Evolutionary conservation across 1,140 invertebrate genomes (phyloP), one percentile per base, ranked within the genome.

Genomic region (Harlomillsia oculata): DNA sequence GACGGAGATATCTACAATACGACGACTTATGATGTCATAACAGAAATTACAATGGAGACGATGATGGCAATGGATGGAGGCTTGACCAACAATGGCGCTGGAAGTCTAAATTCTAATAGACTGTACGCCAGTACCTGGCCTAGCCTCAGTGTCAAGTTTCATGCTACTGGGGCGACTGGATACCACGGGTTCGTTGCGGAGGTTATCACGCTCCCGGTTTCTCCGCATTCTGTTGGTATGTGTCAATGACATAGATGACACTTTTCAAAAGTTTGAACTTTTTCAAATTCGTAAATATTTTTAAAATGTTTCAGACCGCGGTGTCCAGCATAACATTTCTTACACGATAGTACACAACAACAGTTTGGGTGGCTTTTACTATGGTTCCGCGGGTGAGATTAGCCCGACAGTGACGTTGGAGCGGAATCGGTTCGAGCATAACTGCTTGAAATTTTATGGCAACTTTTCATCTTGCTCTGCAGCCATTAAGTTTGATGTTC

Each of bases 101-200:
- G n/a, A n/a, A n/a, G n/a, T n/a, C n/a, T n/a, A n/a, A 34, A 5
- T 32, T 43, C n/a, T 3, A 87, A 85, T 60, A 81, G 79, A 59
- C 77, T 91, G 28, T 87, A 88, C 59, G 82, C 73, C 67, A 88
- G 84, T 0, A 75, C 75, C 44, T 80, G 81, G 18, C 81, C 87
- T 0, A 89, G 87, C 65, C 74, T 99, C 48, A 94, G 90, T 67
- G 75, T 99, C 2, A 85, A 90, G 69, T 71, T 99, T 11, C 91
- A 96, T 68, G 91, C 93, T 0, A 95, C 92, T 59, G 93, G 94
- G 32, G 93, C 92, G 0, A 89, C 89, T 39, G 83, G 82, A 25
- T 76, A 80, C n/a, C 87, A 95, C 72, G 97, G 97, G 50, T 99
- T 99, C 69, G 88, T 99, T 63, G 96, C 95, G 14, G 95, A 99